phyloP scores from a whole-genome alignment of 2,888 invertebrate species.

The Phymatocera aterrima region DNA sequence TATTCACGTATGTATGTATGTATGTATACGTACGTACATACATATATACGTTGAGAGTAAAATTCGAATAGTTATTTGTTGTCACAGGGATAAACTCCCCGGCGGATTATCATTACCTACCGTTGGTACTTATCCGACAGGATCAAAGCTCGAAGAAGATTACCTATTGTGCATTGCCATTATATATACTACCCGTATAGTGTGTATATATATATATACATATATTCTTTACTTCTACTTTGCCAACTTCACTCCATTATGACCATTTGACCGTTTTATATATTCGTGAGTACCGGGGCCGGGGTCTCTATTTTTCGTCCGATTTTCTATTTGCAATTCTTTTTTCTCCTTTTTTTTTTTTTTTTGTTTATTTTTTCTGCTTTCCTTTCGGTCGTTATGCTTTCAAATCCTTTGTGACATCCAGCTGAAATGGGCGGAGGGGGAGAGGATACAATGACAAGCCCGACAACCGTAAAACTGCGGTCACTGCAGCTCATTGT shows the following conservation, averaged over 20 bases:
- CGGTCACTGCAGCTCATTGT: not conserved
- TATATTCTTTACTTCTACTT: conserved; percentile 49
- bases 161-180: conserved; percentile 47
- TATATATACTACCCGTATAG: not conserved
- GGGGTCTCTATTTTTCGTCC: no score
- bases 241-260: conserved; percentile 53
- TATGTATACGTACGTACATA: not conserved
- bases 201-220: not conserved
- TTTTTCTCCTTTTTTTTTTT: not conserved
- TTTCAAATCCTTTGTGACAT: not conserved
- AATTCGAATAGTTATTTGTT: no score
- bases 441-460: conserved; percentile 57
- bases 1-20: not conserved
- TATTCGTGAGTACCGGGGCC: no score
- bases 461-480: not conserved
- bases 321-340: no score
- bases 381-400: not conserved
- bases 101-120: conserved; percentile 66
- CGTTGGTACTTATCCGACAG: conserved; percentile 67
- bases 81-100: not conserved
- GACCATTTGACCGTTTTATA: no score
- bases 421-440: conserved; percentile 60
- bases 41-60: not conserved
- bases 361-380: not conserved
- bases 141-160: conserved; percentile 53